These are phyloP conservation scores for Anguilla marmorata DNA, from an alignment of 2,797 vertebrate species.

Conservation along the genomic window DNA sequence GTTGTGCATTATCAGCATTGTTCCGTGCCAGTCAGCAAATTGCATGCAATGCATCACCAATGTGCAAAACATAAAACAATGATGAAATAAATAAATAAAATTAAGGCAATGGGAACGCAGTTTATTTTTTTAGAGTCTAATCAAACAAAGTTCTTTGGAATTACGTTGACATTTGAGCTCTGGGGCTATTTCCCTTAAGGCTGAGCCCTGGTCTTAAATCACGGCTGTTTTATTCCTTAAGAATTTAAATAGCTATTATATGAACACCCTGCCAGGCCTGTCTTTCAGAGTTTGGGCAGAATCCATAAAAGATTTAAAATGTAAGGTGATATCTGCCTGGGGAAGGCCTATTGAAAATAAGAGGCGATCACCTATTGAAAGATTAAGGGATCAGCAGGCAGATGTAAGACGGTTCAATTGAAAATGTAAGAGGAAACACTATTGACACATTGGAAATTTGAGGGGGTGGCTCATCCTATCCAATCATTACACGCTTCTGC, in stretches of 20 bases:
- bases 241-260: background rate
- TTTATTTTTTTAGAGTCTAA: background rate
- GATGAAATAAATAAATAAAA: conserved; percentile 5
- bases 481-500: background rate
- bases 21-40: background rate
- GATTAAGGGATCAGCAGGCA: background rate
- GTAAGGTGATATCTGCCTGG: background rate
- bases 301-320: background rate
- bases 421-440: background rate
- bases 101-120: background rate
- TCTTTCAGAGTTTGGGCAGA: background rate
- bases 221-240: background rate
- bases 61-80: background rate
- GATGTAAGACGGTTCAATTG: background rate
- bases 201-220: background rate
- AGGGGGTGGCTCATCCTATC: background rate
- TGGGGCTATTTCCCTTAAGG: background rate
- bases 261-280: background rate
- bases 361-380: background rate
- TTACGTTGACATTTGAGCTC: background rate
- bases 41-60: background rate
- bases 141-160: conserved; percentile 2
- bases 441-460: background rate
- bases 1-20: conserved; percentile 4
- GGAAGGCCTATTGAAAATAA: background rate